Conservation (phyloP, 1,140 invertebrate species). For the Calycopis cecrops region DNA sequence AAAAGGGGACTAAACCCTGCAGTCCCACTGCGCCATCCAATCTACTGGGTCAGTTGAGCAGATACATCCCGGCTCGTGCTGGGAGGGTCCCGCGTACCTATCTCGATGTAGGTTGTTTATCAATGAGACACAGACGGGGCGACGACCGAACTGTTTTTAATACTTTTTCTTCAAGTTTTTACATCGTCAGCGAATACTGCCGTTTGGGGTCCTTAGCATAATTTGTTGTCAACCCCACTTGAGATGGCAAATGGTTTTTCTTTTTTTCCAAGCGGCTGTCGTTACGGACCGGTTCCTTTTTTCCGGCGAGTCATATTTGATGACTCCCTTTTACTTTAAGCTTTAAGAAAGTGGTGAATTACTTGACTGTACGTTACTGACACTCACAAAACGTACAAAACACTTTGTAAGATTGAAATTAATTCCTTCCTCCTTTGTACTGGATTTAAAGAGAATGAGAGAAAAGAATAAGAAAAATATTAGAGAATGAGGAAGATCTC, state of each 20-base stretch:
- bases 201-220: conserved; percentile 36
- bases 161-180: conserved; percentile 51
- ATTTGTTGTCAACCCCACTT: conserved; percentile 36
- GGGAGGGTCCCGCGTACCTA: conserved; percentile 25
- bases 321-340: too few relatives aligned
- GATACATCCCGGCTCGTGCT: conserved; percentile 31
- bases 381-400: too few relatives aligned
- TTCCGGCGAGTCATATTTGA: too few relatives aligned
- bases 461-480: too few relatives aligned
- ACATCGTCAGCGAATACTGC: conserved; percentile 46
- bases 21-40: conserved; percentile 26
- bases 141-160: conserved; percentile 44
- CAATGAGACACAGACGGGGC: conserved; percentile 31
- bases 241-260: conserved; percentile 32
- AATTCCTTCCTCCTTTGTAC: too few relatives aligned
- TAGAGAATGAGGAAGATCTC: too few relatives aligned
- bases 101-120: conserved; percentile 55
- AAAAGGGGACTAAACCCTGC: conserved; percentile 39
- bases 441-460: too few relatives aligned
- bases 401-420: too few relatives aligned
- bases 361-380: too few relatives aligned
- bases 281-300: too few relatives aligned
- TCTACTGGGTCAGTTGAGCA: conserved; percentile 35
- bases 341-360: too few relatives aligned
- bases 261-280: conserved; percentile 16